Evolutionary conservation across 2,797 vertebrate genomes (phyloP), one percentile per base, ranked within the genome.

Genomic region (Tympanoctomys barrerae): DNA sequence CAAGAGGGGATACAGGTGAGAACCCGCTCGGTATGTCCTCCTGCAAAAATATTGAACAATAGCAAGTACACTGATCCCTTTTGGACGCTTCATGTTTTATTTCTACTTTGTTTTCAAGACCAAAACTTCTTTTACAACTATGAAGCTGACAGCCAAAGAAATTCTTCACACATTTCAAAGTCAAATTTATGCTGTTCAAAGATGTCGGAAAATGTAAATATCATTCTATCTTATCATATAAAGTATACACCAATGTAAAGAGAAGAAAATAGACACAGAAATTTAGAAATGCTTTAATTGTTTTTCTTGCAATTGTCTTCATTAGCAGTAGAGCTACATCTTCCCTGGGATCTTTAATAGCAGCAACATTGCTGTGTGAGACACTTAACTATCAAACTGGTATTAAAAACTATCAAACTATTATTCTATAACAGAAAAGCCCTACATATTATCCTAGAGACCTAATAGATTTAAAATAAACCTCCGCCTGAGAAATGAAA

Each of bases 101-200:
- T 94, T 95, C 14, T 14, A 92, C n/a, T 85, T 84, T 28, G n/a
- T 82, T 89, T 93, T 87, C 57, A 93, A 80, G 11, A 70, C 26
- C 39, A 91, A 64, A 12, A 52, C 16, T n/a, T 70, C 14, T 87
- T 96, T 93, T 68, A 61, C 21, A 59, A 90, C 12, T 75, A 85
- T 18, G 79, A 94, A 87, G 19, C 59, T 7, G 0, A 28, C 68
- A 90, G 36, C 21, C 77, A 79, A 77, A 89, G 49, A 1, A 77
- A 92, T 4, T 81, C 46, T 89, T 28, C 26, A 68, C 61, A 80
- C 61, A 85, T 90, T 94, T 83, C 36, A 81, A 92, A 96, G 66
- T 61, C 33, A 54, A 10, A 18, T 68, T 68, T 87, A 68, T 75
- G 49, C 16, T 18, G 73, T 66, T 87, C 28, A 42, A 81, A 89